These are phyloP conservation scores for Alligator mississippiensis DNA, from an alignment of 2,113 vertebrate species.

Conservation along the genomic window DNA sequence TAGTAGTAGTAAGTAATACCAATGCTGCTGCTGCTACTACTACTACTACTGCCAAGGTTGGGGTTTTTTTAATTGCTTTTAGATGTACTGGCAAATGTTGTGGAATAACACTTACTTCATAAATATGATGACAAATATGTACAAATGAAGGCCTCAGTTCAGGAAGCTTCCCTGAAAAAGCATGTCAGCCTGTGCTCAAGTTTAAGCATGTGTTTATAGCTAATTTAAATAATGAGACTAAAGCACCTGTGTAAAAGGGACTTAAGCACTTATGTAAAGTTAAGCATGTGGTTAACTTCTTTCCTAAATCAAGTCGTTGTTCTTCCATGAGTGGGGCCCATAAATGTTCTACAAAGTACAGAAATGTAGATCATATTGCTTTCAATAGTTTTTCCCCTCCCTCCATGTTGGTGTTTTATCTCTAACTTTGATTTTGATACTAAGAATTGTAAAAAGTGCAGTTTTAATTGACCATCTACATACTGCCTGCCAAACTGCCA, in stretches of 20 bases:
- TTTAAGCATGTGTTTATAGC: neutral
- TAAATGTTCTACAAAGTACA: neutral
- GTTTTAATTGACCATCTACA: neutral
- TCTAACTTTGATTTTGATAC: neutral
- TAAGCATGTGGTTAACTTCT: neutral
- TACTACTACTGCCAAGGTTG: too few species aligned
- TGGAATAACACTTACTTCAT: neutral
- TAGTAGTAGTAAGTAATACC: too few species aligned
- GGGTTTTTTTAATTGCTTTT: neutral
- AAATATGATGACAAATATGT: neutral
- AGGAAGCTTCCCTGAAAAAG: neutral
- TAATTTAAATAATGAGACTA: too few species aligned
- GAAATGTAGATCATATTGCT: neutral
- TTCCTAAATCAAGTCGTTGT: neutral
- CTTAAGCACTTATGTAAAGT: neutral
- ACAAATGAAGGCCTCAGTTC: neutral
- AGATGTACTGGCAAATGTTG: neutral
- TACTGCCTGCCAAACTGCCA: neutral
- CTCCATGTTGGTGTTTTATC: neutral
- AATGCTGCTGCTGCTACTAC: too few species aligned
- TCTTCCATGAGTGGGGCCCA: too few species aligned
- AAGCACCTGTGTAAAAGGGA: neutral
- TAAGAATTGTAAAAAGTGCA: neutral
- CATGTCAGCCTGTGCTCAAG: neutral
- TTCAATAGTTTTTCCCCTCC: neutral